Base-by-base conservation (phyloP, 1,140 invertebrate genomes). In the Tetranychus cinnabarinus region DNA sequence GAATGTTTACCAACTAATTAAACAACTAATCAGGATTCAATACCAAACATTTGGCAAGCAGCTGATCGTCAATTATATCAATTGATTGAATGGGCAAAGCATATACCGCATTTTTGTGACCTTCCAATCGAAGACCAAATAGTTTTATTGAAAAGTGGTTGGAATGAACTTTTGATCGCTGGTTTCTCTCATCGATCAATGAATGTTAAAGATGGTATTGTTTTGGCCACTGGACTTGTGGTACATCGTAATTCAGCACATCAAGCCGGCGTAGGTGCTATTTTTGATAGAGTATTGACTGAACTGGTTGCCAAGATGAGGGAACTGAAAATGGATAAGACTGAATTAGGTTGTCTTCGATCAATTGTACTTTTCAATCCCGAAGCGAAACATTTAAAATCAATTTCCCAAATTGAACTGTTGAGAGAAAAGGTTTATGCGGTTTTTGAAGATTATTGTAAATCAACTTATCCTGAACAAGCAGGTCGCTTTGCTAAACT, bases 361-460 rank as follows among this genome's bases (percentile, higher is more conserved):
- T 83, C 88, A 56, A 91, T 98, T 69, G 87, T 98, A 65, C 80
- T 97, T 34, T 96, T 90, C 71, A 97, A 97, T 78, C 89, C 91
- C 7, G 92, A 96, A 75, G 83, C 91, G 8, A 83, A 89, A 70
- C 87, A 86, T 54, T 71, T 97, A 62, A 84, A 84, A 69, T 83
- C 82, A 50, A 77, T 80, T 4, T 78, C 80, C 62, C 83, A 90
- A 68, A 85, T 97, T 8, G 88, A 92, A 70, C 72, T 81, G 47
- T 75, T 96, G 39, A 77, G 92, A 63, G 92, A 97, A 74, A 93
- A 93, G 73, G 85, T 90, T 31, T 97, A 95, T 71, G 84, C 85
- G 13, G 84, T 88, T 37, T 76, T 97, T 61, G 91, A 97, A 71
- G 91, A 97, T 67, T 95, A 97, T 74, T 89, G 85, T 64, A 82